Base-by-base conservation (phyloP, 2,113 vertebrate genomes). In the Oncorhynchus gorbuscha region DNA sequence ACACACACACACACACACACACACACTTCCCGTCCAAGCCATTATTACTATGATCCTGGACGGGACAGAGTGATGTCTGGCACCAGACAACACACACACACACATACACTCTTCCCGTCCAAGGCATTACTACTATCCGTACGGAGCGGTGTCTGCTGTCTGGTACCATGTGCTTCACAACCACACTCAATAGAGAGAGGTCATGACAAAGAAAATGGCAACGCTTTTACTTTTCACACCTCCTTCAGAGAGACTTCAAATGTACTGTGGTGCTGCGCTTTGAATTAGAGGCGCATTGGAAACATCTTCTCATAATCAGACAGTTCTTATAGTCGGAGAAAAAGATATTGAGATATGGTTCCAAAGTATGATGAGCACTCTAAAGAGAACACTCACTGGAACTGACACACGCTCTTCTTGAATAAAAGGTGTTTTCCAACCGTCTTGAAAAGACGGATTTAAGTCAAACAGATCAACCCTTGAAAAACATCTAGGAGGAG, bases 181-280 rank as follows among this genome's bases (percentile, higher is more conserved):
- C 75, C 88, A 78, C n/a, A 20, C 18, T 7, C 59, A 22, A 3
- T n/a, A 20, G 59, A 79, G 83, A 86, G 84, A 84, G 88, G 88
- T 90, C 88, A 89, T 90, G 82, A 82, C 85, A 88, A 82, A 90
- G 73, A 61, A n/a, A 93, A 92, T 91, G 92, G 90, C 91, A 88
- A 86, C 79, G 86, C 76, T 82, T 88, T 86, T 85, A 91, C 89
- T 90, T 92, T 92, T 92, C 90, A 93, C 92, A 93, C 90, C 87
- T 90, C 87, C 87, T 85, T 89, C 79, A 80, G 88, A 90, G 83
- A 86, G 89, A 92, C 88, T 91, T 91, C 82, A 92, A 90, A 93
- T 92, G 92, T 93, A 91, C 91, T 92, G 89, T 61, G 49, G 49
- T 86, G 84, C 85, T 80, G 88, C 74, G 85, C 82, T 84, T 88